Evolutionary conservation across 64 coral and sea anemone genomes (phyloP).

Genomic region (Pachyseris speciosa): DNA sequence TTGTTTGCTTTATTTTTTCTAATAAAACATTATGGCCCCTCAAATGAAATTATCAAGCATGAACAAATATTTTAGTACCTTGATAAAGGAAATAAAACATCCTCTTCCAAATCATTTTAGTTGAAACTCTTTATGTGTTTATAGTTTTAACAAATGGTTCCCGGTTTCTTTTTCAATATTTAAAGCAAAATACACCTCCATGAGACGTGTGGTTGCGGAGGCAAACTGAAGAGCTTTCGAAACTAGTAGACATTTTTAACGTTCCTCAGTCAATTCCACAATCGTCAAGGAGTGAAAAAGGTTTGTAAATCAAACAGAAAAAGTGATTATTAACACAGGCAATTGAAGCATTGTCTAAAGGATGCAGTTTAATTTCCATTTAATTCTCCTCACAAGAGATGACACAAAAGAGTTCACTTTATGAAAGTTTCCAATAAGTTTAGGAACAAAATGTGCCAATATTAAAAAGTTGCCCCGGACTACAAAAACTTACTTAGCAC

Average conservation of each 20-base stretch:
- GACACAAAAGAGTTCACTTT: not conserved
- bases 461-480: not conserved
- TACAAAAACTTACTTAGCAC: too few relatives aligned
- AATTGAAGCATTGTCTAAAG: not conserved
- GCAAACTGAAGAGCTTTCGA: too few relatives aligned
- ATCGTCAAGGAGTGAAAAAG: slow-evolving; percentile 8
- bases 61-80: slow-evolving; percentile 14
- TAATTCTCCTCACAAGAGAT: not conserved
- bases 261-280: not conserved
- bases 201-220: too few relatives aligned
- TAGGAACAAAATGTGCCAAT: not conserved
- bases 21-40: slow-evolving; percentile 2
- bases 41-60: not conserved
- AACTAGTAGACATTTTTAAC: not conserved
- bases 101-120: not conserved
- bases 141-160: too few relatives aligned
- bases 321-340: not conserved
- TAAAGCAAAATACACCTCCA: too few relatives aligned
- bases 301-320: not conserved
- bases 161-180: not conserved
- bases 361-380: not conserved
- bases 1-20: not conserved
- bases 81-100: not conserved
- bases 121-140: too few relatives aligned
- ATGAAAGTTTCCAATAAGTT: not conserved